These are phyloP conservation scores for Aphidius colemani DNA, from an alignment of 2,888 invertebrate species.

Conservation along the genomic window DNA sequence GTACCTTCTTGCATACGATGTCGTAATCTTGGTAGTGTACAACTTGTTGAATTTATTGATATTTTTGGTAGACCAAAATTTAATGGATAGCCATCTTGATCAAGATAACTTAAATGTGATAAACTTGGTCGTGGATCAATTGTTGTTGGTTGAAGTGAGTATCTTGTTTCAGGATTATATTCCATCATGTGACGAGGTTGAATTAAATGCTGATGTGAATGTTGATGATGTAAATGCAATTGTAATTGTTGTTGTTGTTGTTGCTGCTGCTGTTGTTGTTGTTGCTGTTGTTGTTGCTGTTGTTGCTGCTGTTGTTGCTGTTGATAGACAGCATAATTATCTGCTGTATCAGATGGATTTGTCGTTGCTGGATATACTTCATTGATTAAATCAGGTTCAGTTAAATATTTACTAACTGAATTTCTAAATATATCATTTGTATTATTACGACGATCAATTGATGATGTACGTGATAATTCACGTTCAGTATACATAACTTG, in stretches of 20 bases:
- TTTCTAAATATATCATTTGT: slow-evolving; percentile 41
- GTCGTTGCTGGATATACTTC: slow-evolving; percentile 49
- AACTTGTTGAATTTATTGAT: slow-evolving; percentile 68
- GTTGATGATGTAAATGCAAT: too few relatives aligned
- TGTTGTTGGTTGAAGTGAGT: slow-evolving; percentile 42
- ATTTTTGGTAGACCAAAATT: slow-evolving; percentile 78
- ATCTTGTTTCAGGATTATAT: slow-evolving; percentile 46
- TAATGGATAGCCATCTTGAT: slow-evolving; percentile 79
- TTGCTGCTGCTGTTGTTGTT: too few relatives aligned
- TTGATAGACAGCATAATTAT: slow-evolving; percentile 43
- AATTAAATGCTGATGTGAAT: slow-evolving; percentile 3
- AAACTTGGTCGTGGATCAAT: slow-evolving; percentile 46
- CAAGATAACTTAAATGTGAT: slow-evolving; percentile 64
- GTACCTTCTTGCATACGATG: slow-evolving; percentile 61
- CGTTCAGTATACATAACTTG: slow-evolving; percentile 45
- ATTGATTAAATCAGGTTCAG: slow-evolving; percentile 62
- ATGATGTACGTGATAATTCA: slow-evolving; percentile 43
- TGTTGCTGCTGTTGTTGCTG: slow-evolving; percentile 31
- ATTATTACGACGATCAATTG: slow-evolving; percentile 39
- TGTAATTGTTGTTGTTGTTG: too few relatives aligned
- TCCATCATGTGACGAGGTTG: slow-evolving; percentile 44
- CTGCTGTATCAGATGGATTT: slow-evolving; percentile 34
- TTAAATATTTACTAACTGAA: slow-evolving; percentile 54
- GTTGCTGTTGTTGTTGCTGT: too few relatives aligned
- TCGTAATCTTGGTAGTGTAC: slow-evolving; percentile 73